These are phyloP conservation scores for Ictalurus furcatus DNA, from an alignment of 2,113 vertebrate species.

Conservation along the genomic window DNA sequence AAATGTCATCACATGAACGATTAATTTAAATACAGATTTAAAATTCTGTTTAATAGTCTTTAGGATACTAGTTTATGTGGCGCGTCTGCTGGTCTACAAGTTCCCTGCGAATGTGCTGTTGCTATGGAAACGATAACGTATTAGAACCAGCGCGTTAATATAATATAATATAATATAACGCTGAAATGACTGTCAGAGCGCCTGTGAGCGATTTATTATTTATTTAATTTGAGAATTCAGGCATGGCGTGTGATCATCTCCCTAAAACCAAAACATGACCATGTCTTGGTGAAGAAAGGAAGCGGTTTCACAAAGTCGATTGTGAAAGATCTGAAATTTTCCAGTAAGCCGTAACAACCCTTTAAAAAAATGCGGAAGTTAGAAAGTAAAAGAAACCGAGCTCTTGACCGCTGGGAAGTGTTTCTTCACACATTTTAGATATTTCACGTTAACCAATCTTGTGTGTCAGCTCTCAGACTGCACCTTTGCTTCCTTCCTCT, in stretches of 20 bases:
- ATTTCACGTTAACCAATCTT: background rate
- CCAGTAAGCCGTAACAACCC: background rate
- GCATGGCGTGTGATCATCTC: background rate
- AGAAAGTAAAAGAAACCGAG: no score
- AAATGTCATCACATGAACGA: background rate
- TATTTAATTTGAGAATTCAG: background rate
- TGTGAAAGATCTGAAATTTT: background rate
- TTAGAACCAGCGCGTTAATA: background rate
- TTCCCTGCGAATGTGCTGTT: background rate
- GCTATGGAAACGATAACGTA: background rate
- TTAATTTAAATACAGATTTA: no score
- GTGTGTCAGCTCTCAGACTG: background rate
- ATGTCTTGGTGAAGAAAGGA: background rate
- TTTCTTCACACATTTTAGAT: background rate
- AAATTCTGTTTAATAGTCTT: background rate
- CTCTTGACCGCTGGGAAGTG: background rate
- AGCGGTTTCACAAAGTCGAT: background rate
- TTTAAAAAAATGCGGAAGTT: background rate
- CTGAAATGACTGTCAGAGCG: background rate
- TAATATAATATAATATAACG: background rate
- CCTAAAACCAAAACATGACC: background rate
- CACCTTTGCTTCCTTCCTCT: background rate
- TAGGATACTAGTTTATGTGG: background rate
- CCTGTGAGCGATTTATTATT: background rate
- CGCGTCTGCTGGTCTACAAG: background rate